Conservation (phyloP, 2,797 vertebrate species). For the Gobionotothen gibberifrons region DNA sequence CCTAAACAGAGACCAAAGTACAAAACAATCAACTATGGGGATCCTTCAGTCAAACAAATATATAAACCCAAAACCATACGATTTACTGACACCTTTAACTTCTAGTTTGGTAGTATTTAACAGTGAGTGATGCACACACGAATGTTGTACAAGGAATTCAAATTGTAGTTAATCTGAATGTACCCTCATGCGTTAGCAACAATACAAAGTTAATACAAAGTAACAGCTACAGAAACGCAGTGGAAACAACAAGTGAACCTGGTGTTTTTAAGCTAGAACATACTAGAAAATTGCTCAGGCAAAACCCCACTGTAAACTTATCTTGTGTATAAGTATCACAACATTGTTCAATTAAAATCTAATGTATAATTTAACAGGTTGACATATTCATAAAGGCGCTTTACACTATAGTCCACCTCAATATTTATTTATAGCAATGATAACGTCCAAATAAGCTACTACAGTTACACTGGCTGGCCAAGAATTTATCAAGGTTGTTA, state of each 20-base stretch:
- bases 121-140: neutral
- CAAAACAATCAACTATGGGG: conserved; percentile 89
- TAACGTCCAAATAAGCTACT: conserved; percentile 34
- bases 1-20: conserved; percentile 84
- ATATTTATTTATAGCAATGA: neutral
- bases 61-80: conserved; percentile 88
- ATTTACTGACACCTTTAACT: conserved; percentile 87
- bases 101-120: conserved; percentile 54
- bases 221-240: neutral
- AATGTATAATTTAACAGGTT: no score
- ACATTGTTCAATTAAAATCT: neutral
- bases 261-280: neutral
- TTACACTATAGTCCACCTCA: neutral
- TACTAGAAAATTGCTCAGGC: neutral
- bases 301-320: neutral
- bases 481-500: conserved; percentile 5
- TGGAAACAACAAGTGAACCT: neutral
- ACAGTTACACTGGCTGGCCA: neutral
- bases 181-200: neutral
- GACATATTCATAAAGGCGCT: neutral
- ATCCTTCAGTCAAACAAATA: conserved; percentile 82
- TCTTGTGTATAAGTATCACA: neutral
- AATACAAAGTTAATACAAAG: neutral
- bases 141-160: neutral
- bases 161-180: neutral